These are phyloP conservation scores for Abramis brama DNA, from an alignment of 2,113 vertebrate genomes.

Conservation along the genomic window DNA sequence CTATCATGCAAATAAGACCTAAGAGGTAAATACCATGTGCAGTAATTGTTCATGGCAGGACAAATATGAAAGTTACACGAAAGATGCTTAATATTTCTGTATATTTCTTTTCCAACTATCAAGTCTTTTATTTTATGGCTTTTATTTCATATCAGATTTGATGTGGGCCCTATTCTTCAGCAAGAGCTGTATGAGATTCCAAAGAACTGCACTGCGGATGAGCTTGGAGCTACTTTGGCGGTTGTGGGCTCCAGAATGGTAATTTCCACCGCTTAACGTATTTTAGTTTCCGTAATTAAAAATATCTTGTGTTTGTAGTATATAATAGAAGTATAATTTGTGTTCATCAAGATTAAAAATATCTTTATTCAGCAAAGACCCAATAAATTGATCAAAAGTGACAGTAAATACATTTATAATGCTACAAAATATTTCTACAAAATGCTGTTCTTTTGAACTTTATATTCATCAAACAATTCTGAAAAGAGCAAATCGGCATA, in stretches of 20 bases:
- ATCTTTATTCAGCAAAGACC: neutral
- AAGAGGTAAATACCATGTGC: slow-evolving; percentile 72
- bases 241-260: slow-evolving; percentile 86
- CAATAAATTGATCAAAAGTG: neutral
- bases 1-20: slow-evolving; percentile 91
- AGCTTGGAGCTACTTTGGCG: slow-evolving; percentile 82
- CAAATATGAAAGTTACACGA: neutral
- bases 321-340: neutral
- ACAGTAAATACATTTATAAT: neutral
- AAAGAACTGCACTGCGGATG: slow-evolving; percentile 78
- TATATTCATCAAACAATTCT: neutral
- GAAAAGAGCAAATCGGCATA: neutral
- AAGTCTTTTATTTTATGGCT: neutral
- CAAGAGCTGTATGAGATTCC: slow-evolving; percentile 83
- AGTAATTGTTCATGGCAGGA: neutral
- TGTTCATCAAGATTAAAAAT: neutral
- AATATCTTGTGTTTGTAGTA: neutral
- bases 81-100: neutral
- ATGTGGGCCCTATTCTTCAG: slow-evolving; percentile 89
- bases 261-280: slow-evolving; percentile 41
- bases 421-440: neutral
- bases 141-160: slow-evolving; percentile 79
- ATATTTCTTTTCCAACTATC: neutral
- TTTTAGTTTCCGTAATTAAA: neutral
- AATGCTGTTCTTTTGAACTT: neutral